Base-by-base conservation (phyloP, 2,888 invertebrate species). In the Tridacna crocea region DNA sequence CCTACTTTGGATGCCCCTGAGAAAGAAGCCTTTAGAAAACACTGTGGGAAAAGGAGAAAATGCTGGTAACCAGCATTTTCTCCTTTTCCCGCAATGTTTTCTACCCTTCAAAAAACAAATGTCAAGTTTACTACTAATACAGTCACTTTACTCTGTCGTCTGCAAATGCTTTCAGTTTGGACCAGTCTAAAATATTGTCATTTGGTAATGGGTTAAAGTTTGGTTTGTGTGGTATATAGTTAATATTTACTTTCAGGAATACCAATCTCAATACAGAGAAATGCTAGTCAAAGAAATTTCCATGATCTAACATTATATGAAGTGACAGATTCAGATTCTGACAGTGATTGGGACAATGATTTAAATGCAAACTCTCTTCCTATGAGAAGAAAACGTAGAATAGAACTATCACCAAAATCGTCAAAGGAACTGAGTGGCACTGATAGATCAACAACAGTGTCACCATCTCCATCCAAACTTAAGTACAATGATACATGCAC, bases 231-330 rank as follows among this genome's bases (percentile, higher is more conserved):
- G 36, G 36, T 55, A 55, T 6, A 55, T 6, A 6, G 15, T 19
- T 55, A 19, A 19, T 55, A 68, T 76, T 26, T 72, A 17, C 46
- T 78, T 79, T 36, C 73, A 80, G 77, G 22, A 0, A 46, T 58
- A 36, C 55, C 78, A 48, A 81, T 79, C 26, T 79, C 82, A 48
- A 75, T 79, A 19, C 60, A 68, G 46, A 75, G 66, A 36, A 65
- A 65, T 15, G n/a, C 46, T 22, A 74, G 65, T 48, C 36, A 77
- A 13, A 8, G 46, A 36, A 36, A 0, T 27, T 26, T n/a, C 6
- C n/a, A 36, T 46, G 27, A 15, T 12, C 15, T 12, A 19, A 17
- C 36, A 0, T 36, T 15, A 8, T n/a, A 46, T 48, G 70, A 70
- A 15, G 12, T 51, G 24, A n/a, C 78, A 10, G 82, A 82, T n/a